Evolutionary conservation across 2,888 invertebrate species (phyloP), one percentile per base, ranked within the genome.

Genomic region (Philonicus albiceps): DNA sequence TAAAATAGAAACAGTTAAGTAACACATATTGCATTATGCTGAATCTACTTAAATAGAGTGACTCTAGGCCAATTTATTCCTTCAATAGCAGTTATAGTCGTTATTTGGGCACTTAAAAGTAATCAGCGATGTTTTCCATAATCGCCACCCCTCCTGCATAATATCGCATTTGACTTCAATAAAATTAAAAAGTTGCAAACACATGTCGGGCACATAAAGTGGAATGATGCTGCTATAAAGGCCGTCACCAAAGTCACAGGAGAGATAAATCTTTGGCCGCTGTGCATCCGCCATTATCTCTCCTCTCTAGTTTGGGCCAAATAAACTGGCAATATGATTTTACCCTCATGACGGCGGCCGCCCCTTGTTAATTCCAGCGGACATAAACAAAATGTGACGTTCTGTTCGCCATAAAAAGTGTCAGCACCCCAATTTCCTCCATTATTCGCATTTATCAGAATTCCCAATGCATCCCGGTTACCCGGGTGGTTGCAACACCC

Each of bases 391-490:
- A 80, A 80, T 53, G 53, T 80, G 80, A 80, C 80, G 30, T 80
- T 80, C 49, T 49, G 80, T 80, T 19, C 37, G 49, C 40, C 30
- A 80, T 80, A 49, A 49, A 49, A 80, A 74, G 19, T 80, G 80
- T 80, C 80, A 80, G 80, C 49, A 49, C 80, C 80, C 80, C 80
- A 80, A 49, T 49, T 80, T 80, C 40, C 80, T 80, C 80, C 31
- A 80, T 80, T 80, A 80, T 80, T 80, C 80, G 49, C 80, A 80
- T 80, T 80, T 80, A 80, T 80, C 80, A 80, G 49, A 49, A 80
- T 80, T 49, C 13, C 49, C 53, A 43, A 49, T 80, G 80, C 80
- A 80, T 74, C 37, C 31, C 37, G 31, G 74, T 16, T 37, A 74
- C 37, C 34, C 31, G 64, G 64, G n/a, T n/a, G 22, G 55, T 55